Evolutionary conservation across 1,140 invertebrate genomes (phyloP), one percentile per base, ranked within the genome.

Genomic region (Leucophenga varia): DNA sequence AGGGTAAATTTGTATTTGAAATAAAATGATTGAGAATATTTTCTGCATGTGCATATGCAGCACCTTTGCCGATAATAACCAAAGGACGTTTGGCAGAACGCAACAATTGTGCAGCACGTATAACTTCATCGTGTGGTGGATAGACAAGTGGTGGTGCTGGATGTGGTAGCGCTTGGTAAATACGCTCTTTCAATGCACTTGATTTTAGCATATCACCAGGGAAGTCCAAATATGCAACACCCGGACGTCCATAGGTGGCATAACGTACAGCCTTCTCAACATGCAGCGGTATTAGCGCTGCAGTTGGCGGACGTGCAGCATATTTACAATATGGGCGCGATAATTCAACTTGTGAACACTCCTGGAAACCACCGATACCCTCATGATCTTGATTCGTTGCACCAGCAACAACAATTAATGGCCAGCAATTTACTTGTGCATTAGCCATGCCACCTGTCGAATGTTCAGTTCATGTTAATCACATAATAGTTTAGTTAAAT

Each of bases 361-460:
- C 95, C 77, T 98, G 95, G 73, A 98, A 98, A 6, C 92, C 94
- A 35, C 94, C 95, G 59, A 93, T 88, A 6, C 87, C 90, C 76
- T 97, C 94, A 68, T 96, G 93, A 74, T 95, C 90, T 67, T 87
- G 79, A 34, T 93, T 86, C 64, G 90, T 91, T 3, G 94, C 89
- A 10, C 95, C 95, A 38, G 90, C 93, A 54, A 98, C 84, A 0
- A 97, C 90, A 36, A 98, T 63, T 28, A 97, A 61, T 0, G 95
- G 95, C 95, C 95, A 98, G 69, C 90, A 92, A 76, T 98, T 98
- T 3, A 93, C 81, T 79, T 95, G 92, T 13, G 95, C 93, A 81
- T 98, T 98, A 10, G 94, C 93, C 88, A 97, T 90, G 16, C 95
- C 95, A 40, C 91, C 71, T 74, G n/a, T n/a, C 3, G 30, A 28